A percentile compares a stretch with the other conserved stretches of the same genome.
Conservation (phyloP, 2,797 vertebrate genomes). For the Acipenser transmontanus region DNA sequence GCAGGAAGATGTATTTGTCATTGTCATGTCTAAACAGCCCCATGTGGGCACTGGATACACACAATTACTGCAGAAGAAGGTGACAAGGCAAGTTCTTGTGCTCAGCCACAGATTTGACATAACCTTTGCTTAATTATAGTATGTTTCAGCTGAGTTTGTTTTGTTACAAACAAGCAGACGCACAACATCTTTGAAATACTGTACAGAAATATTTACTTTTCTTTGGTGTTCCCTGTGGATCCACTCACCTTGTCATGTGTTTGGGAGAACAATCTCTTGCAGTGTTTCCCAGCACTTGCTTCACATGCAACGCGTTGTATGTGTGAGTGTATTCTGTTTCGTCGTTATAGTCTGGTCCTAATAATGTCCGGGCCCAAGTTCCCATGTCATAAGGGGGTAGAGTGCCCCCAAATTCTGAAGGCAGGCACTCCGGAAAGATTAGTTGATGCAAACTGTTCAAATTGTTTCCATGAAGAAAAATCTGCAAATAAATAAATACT, state of each 20-base stretch:
- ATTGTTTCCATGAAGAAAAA: conserved; percentile 76
- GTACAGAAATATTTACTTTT: no score
- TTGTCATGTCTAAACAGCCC: no score
- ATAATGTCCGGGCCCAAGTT: conserved; percentile 67
- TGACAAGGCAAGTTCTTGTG: no score
- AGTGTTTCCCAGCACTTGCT: conserved; percentile 54
- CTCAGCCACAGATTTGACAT: no score
- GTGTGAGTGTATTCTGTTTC: conserved; percentile 75
- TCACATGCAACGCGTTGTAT: conserved; percentile 68
- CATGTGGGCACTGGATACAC: no score
- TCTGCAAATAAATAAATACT: conserved; percentile 42
- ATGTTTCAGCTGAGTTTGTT: no score
- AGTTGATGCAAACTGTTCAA: conserved; percentile 75
- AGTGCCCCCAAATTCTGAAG: conserved; percentile 72
- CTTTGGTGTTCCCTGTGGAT: no score
- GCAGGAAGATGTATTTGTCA: no score
- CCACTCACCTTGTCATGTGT: conserved; percentile 66
- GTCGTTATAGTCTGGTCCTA: conserved; percentile 68
- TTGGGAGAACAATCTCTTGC: conserved; percentile 61
- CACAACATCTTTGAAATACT: no score
- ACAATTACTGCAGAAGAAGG: no score
- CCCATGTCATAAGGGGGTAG: conserved; percentile 77
- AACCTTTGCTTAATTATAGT: no score
- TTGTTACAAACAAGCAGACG: no score
- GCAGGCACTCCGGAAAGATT: conserved; percentile 72